These are phyloP conservation scores for Epinephelus lanceolatus DNA, from an alignment of 2,113 vertebrate genomes.

Conservation along the genomic window DNA sequence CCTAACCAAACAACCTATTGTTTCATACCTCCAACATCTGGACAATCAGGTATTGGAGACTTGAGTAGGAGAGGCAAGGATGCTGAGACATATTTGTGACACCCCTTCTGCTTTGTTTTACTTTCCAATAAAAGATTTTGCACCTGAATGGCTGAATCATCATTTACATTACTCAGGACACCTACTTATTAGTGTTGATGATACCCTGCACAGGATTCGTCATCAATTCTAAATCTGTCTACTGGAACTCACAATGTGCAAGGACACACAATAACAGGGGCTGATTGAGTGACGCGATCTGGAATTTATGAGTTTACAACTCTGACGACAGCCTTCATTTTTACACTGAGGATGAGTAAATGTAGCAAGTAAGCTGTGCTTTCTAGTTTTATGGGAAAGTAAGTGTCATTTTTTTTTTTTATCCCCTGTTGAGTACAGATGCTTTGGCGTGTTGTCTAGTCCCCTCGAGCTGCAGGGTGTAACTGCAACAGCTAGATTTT, in stretches of 20 bases:
- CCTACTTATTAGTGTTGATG: background rate
- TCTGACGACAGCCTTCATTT: background rate
- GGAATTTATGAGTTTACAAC: background rate
- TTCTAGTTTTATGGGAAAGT: background rate
- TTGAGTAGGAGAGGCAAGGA: background rate
- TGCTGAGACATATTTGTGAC: slow-evolving; percentile 8
- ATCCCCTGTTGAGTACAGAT: background rate
- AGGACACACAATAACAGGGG: background rate
- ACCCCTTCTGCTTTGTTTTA: slow-evolving; percentile 19
- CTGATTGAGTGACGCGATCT: background rate
- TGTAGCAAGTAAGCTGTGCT: background rate
- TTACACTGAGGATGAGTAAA: background rate
- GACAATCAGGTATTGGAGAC: slow-evolving; percentile 26
- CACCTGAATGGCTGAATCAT: background rate
- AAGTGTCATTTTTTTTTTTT: background rate
- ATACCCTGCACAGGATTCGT: background rate
- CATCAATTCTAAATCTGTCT: background rate
- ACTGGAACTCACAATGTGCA: background rate
- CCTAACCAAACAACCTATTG: slow-evolving; percentile 34
- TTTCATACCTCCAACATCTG: slow-evolving; percentile 41
- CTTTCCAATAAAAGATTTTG: background rate
- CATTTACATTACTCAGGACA: slow-evolving; percentile 8
- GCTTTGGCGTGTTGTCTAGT: background rate
- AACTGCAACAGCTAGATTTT: slow-evolving; percentile 12
- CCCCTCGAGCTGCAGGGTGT: background rate